Base-by-base conservation (phyloP, 2,113 vertebrate species). In the Dasyprocta punctata region DNA sequence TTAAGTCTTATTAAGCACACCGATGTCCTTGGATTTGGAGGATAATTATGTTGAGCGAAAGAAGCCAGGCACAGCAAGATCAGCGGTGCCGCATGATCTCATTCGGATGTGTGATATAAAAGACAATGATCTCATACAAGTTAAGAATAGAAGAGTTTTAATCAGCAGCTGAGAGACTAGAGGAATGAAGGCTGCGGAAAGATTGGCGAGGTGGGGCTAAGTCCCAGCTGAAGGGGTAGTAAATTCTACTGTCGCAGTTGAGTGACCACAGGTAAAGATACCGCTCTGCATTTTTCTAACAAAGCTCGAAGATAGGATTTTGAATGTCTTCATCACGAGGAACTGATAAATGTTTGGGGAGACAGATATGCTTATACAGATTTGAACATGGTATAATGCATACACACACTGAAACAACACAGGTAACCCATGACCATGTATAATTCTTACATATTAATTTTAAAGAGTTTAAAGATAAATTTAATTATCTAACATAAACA, bases 321-420 rank as follows among this genome's bases (percentile, higher is more conserved):
- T 36, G 61, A 24, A 41, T 17, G 28, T 19, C 41, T 75, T 38
- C 24, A 16, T 28, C 61, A 41, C 17, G 44, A 82, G 58, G 16
- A 82, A 56, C 33, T n/a, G 56, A 28, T 5, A 44, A 2, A 10
- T 44, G 41, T 56, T 82, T 56, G 78, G 69, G 54, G n/a, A 14
- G 16, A 16, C 1, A 8, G 36, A 16, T 5, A 44, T 24, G 6
- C 56, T 69, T 44, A 14, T n/a, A 54, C n/a, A 69, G n/a, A 65
- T 44, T 36, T 58, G 20, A 58, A 14, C 38, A 0, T 69, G 4
- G 14, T 1, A 5, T 9, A 26, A 13, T 41, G 41, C 16, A 9
- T n/a, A 0, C 11, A 2, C 5, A 7, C 9, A 3, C 7, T 16
- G 11, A 75, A 4, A 49, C 10, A 75, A 7, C 14, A 20, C 61